phyloP scores from a whole-genome alignment of 1,140 invertebrate species.

The Heliconius hermathena region DNA sequence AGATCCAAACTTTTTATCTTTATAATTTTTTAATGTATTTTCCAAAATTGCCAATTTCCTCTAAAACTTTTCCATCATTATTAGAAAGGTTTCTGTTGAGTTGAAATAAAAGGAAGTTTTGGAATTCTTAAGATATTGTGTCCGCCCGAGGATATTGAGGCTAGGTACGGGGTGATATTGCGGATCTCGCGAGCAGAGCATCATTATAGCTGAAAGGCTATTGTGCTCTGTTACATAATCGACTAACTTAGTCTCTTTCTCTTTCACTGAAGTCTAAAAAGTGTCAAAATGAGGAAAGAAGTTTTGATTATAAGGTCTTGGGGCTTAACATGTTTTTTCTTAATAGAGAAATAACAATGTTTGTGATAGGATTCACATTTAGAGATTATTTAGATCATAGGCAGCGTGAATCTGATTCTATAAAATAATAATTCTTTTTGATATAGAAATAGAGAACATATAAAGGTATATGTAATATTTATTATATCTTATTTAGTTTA shows the following conservation, averaged over 20 bases:
- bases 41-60: background rate
- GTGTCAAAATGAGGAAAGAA: background rate
- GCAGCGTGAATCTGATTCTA: no score
- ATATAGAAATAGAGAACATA: no score
- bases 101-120: constrained; percentile 11
- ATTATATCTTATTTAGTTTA: no score
- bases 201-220: constrained; percentile 9
- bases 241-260: constrained; percentile 2
- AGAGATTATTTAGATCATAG: no score
- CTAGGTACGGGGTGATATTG: constrained; percentile 10
- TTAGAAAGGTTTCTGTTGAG: constrained; percentile 4
- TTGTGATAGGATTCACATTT: no score
- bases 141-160: constrained; percentile 10
- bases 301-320: no score
- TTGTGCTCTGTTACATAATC: constrained; percentile 6
- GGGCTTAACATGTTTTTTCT: no score
- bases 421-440: no score
- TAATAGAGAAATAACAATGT: no score
- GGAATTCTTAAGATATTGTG: constrained; percentile 13
- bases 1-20: background rate
- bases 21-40: constrained; percentile 5
- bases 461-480: no score
- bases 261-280: background rate
- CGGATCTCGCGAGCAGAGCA: background rate
- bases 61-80: constrained; percentile 1